Evolutionary conservation across 2,888 invertebrate genomes (phyloP), one percentile per base, ranked within the genome.

Genomic region (Thelaira solivaga): DNA sequence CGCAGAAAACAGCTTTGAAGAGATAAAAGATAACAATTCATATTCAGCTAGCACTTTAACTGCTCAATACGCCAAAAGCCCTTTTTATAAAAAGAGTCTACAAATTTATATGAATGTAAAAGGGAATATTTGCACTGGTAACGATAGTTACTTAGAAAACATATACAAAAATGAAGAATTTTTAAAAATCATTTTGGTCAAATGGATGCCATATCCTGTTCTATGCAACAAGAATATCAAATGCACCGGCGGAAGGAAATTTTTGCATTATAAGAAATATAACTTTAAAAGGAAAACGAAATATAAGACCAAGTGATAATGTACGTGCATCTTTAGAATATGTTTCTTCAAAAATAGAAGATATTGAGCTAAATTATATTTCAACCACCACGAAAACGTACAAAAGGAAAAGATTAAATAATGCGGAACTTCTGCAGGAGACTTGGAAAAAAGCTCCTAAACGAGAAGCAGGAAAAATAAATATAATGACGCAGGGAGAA

Each of bases 161-260:
- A 7, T 1, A 8, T 65, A 20, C 6, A 43, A 24, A 13, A 11
- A 18, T 7, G 29, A 53, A 11, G 4, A n/a, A 22, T 65, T 65
- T 29, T 16, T 20, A 0, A 20, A 51, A 3, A 11, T 65, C 1
- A 8, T 65, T 43, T n/a, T 65, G 4, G 53, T n/a, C 5, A 53
- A 51, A n/a, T 65, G 41, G 41, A 49, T 39, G 10, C 47, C 49
- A 13, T 64, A 49, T 49, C 36, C 26, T 1, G 36, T 36, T 0
- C 13, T 64, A 10, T 64, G 29, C 20, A 8, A 65, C n/a, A 6
- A 24, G 53, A 10, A 41, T 65, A 6, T 39, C 65, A n/a, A 65
- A 65, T 7, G 31, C 31, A 8, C 65, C 53, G 1, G 65, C 29
- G 2, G 65, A 65, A n/a, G 22, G 43, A 2, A 47, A 62, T 31